Conservation (phyloP, 2,888 invertebrate genomes). For the Synanthedon andrenaeformis region DNA sequence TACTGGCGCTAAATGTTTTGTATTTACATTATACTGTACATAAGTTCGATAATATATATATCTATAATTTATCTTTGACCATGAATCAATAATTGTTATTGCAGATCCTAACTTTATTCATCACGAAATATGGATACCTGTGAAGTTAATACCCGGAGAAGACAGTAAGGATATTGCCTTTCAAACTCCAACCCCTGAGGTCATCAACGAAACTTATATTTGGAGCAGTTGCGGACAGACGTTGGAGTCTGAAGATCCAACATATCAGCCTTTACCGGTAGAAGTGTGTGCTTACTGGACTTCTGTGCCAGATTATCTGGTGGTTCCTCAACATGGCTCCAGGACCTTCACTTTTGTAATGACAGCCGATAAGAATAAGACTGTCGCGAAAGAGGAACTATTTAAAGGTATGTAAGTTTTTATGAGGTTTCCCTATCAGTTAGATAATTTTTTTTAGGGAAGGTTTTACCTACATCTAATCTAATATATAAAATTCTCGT, state of each 20-base stretch:
- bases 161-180: constrained; percentile 52
- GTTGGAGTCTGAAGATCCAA: constrained; percentile 41
- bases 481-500: no score
- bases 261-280: constrained; percentile 41
- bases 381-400: constrained; percentile 51
- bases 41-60: no score
- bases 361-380: constrained; percentile 62
- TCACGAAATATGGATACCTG: constrained; percentile 57
- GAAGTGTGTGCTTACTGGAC: constrained; percentile 62
- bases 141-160: constrained; percentile 49
- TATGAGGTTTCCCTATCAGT: background rate
- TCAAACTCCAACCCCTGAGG: constrained; percentile 40
- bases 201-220: constrained; percentile 39
- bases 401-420: constrained; percentile 35
- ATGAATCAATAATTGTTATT: constrained; percentile 8
- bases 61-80: no score
- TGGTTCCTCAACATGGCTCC: constrained; percentile 56
- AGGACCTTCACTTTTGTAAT: constrained; percentile 64
- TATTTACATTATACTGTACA: no score
- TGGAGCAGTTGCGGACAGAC: constrained; percentile 57
- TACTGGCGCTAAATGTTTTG: no score
- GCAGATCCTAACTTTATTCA: constrained; percentile 55
- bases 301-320: constrained; percentile 54
- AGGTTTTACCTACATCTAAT: background rate
- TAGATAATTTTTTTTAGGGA: constrained; percentile 7